Conservation (phyloP, 2,797 vertebrate species). For the Lepidocolaptes lacrymiger region DNA sequence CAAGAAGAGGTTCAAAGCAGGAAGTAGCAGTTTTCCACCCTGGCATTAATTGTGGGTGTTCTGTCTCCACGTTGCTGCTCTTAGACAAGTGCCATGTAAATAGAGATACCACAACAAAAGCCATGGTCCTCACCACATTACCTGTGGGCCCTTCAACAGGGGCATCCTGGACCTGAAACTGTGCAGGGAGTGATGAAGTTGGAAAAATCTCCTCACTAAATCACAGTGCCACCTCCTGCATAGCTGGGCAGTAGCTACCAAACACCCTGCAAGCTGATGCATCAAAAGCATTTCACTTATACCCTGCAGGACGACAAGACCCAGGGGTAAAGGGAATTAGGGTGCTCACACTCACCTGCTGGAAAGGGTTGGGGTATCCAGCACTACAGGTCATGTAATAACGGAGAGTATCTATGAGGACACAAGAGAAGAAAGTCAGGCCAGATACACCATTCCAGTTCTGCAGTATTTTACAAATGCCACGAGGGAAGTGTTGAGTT, state of each 20-base stretch:
- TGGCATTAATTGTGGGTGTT: background rate
- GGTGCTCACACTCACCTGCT: constrained; percentile 80
- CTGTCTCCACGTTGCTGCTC: background rate
- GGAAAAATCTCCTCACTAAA: background rate
- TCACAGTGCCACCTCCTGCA: background rate
- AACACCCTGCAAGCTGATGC: background rate
- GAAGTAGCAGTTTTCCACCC: background rate
- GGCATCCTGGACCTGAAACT: background rate
- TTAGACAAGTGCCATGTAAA: background rate
- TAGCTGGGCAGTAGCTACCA: background rate
- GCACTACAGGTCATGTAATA: constrained; percentile 90
- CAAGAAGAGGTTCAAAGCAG: background rate
- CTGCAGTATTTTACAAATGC: background rate
- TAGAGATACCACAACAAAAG: background rate
- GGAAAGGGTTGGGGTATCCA: constrained; percentile 90
- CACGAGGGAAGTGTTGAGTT: background rate
- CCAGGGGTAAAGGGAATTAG: background rate
- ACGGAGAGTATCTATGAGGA: constrained; percentile 84
- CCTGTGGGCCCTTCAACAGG: background rate
- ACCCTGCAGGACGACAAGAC: background rate
- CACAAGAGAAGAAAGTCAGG: background rate
- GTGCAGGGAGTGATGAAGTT: background rate
- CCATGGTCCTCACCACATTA: background rate
- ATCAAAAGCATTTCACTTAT: too few relatives aligned
- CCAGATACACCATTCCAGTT: background rate